phyloP scores from a whole-genome alignment of 1,140 invertebrate species.

The Drosophila fuyamai region DNA sequence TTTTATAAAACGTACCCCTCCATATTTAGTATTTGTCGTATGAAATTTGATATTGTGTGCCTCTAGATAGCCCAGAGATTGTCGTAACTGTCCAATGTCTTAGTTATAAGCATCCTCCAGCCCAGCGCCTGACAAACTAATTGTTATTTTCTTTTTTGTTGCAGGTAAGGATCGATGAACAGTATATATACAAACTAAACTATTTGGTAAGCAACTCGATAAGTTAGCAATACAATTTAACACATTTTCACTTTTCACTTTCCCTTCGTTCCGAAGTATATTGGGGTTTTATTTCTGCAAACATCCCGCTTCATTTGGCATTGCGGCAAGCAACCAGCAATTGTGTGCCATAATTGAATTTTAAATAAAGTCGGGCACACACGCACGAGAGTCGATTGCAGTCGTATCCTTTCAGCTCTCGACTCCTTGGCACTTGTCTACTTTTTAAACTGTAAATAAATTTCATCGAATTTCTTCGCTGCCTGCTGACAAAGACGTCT shows the following conservation, averaged over 20 bases:
- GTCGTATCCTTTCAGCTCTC: slow-evolving; percentile 24
- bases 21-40: slow-evolving; percentile 47
- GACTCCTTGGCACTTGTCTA: slow-evolving; percentile 62
- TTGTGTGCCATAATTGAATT: slow-evolving; percentile 81
- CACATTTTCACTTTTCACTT: not conserved
- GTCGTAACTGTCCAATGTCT: slow-evolving; percentile 53
- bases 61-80: slow-evolving; percentile 51
- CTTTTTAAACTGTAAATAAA: slow-evolving; percentile 81
- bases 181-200: slow-evolving; percentile 82
- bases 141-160: slow-evolving; percentile 55
- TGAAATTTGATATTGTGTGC: slow-evolving; percentile 67
- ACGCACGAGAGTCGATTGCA: slow-evolving; percentile 40
- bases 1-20: slow-evolving; percentile 16
- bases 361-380: slow-evolving; percentile 78
- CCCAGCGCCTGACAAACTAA: slow-evolving; percentile 31
- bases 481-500: slow-evolving; percentile 34
- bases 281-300: slow-evolving; percentile 16
- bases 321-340: slow-evolving; percentile 39
- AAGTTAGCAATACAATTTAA: slow-evolving; percentile 7
- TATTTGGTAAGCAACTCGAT: slow-evolving; percentile 77
- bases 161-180: slow-evolving; percentile 84
- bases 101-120: slow-evolving; percentile 39
- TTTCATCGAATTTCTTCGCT: slow-evolving; percentile 74
- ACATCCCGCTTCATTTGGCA: slow-evolving; percentile 39
- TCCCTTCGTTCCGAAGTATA: slow-evolving; percentile 25